Base-by-base conservation (phyloP, 2,797 vertebrate genomes). In the Taeniopygia guttata region DNA sequence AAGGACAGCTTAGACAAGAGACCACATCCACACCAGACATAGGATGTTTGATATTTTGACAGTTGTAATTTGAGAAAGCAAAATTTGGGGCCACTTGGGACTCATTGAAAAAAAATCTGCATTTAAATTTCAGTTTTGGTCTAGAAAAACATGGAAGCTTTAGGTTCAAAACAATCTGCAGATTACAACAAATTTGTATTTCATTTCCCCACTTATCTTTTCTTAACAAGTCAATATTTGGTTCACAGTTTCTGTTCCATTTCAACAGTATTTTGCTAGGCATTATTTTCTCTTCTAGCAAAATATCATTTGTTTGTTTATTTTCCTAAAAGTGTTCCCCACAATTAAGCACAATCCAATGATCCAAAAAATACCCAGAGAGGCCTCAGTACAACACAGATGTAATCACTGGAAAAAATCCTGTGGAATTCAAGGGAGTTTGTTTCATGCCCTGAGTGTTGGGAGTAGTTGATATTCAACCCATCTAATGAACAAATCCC, bases 301-400 rank as follows among this genome's bases (percentile, higher is more conserved):
- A 95, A 95, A 80, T 74, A 55, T 45, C 13, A 7, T 25, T 83
- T 9, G 5, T 67, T 91, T 83, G 46, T 80, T 91, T 92, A 27
- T 93, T 90, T 90, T 77, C 62, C 87, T 86, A 29, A 84, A 78
- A 96, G 14, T 3, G 62, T 89, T 95, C 89, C 58, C 25, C 69
- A 55, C 79, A 95, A 84, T 96, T 95, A 92, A 78, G 58, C 89
- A 75, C 73, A 87, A 90, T 60, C 23, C 68, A 84, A 64, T 68
- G 72, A 94, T 66, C 56, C 46, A 91, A 89, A 87, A 91, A 90
- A 29, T 14, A 76, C 25, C 21, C 40, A 69, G 43, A 75, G 59
- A 74, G n/a, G 25, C n/a, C 52, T 85, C 36, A n/a, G 30, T 42
- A 43, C 94, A 89, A 62, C 84, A 81, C 36, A 94, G 76, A 66